Evolutionary conservation across 2,888 invertebrate genomes (phyloP).

Genomic region (Corbicula japonica): DNA sequence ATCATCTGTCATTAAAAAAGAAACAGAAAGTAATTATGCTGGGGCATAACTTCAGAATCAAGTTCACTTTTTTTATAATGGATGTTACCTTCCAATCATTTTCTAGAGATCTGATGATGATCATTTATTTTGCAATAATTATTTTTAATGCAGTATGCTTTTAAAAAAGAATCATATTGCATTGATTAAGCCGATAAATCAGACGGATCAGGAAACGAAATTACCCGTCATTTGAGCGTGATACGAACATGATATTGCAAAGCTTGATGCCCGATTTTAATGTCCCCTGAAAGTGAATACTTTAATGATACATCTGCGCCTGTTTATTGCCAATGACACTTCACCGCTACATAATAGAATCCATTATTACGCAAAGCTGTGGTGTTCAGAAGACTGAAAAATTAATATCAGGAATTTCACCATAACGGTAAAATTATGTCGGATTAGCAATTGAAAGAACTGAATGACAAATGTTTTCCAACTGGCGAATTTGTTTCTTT

Average conservation of each 20-base stretch:
- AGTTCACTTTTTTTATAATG: no score
- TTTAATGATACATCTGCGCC: conserved; percentile 58
- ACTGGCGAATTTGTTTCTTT: conserved; percentile 6
- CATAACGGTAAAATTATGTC: conserved; percentile 36
- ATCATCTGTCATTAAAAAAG: no score
- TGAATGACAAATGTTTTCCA: conserved; percentile 6
- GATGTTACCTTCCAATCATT: no score
- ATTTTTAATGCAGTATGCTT: not conserved
- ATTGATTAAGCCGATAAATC: conserved; percentile 32
- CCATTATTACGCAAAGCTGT: conserved; percentile 37
- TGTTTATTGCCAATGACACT: conserved; percentile 41
- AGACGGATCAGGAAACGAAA: conserved; percentile 31
- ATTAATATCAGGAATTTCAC: conserved; percentile 34
- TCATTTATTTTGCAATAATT: not conserved
- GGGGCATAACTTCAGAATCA: no score
- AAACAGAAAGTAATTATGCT: no score
- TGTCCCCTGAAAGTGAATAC: conserved; percentile 47
- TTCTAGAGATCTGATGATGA: no score
- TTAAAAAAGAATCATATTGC: conserved; percentile 8
- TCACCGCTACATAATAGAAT: conserved; percentile 42
- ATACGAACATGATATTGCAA: conserved; percentile 15
- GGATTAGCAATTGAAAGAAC: conserved; percentile 22
- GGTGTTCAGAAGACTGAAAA: conserved; percentile 26
- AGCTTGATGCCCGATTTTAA: conserved; percentile 3
- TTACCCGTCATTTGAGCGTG: conserved; percentile 43